Evolutionary conservation across 2,888 invertebrate species (phyloP).

Genomic region (Callinectes sapidus): DNA sequence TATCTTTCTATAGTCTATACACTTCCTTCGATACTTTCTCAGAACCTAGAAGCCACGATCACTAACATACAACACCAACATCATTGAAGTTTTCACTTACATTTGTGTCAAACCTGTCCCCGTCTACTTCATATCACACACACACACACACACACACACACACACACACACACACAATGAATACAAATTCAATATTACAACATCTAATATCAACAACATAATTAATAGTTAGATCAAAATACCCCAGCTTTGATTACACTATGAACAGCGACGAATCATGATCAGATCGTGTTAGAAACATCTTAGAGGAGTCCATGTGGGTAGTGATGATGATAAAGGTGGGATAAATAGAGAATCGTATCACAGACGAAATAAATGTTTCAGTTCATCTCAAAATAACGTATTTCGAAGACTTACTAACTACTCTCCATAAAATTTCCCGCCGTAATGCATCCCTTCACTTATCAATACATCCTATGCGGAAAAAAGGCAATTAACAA

Average conservation of each 20-base stretch:
- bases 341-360: neutral
- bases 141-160: slow-evolving; percentile 18
- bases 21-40: neutral
- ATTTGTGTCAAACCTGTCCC: neutral
- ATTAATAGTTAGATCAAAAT: neutral
- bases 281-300: neutral
- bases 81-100: neutral
- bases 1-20: neutral
- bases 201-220: neutral
- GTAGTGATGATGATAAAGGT: neutral
- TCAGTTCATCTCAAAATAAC: neutral
- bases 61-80: neutral
- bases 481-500: too few species aligned
- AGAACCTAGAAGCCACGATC: neutral
- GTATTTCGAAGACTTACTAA: neutral
- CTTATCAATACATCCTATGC: neutral
- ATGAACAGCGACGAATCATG: neutral
- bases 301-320: neutral
- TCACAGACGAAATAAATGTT: neutral
- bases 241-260: neutral
- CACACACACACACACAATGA: slow-evolving; percentile 41
- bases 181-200: neutral
- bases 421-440: neutral
- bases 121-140: neutral
- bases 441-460: neutral